Evolutionary conservation across 2,888 invertebrate species (phyloP), one percentile per base, ranked within the genome.

Genomic region (Griposia aprilina): DNA sequence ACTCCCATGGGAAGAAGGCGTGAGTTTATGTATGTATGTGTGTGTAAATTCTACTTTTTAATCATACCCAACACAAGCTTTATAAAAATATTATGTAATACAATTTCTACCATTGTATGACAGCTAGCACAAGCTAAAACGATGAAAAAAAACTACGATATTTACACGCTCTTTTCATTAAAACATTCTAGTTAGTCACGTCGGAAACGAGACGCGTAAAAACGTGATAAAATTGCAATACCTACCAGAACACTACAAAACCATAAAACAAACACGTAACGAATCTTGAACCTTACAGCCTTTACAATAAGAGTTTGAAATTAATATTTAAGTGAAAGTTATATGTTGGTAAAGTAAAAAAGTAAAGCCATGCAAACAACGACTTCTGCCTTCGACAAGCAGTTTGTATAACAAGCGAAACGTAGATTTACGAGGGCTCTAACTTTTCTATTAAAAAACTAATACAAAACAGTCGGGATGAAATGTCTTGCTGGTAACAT

Each of bases 181-280:
- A 87, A 90, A 85, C 81, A 74, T 84, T 83, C 83, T 85, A 82
- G 87, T 89, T 85, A 85, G 81, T 79, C 87, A 86, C 90, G 90
- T 90, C 82, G 83, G 62, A 50, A 86, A 86, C 75, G 77, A 71
- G 71, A 87, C 74, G 82, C 80, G 84, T 89, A 85, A 87, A 90
- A 90, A 90, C 81, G 86, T 87, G 85, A 89, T 90, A 89, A 87
- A 87, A 89, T 77, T 78, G 67, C 71, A 78, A 76, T 41, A 74
- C 75, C 30, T 48, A 76, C 81, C 23, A 74, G 13, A 36, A 57
- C 26, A 48, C 15, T 41, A 23, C 26, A 48, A 52, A 66, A 36
- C 26, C n/a, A 4, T n/a, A 0, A 55, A 76, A 78, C 41, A 13
- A 59, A 65, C 50, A 41, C 7, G 15, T 36, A 79, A 23, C 0